Evolutionary conservation across 2,888 invertebrate species (phyloP), one percentile per base, ranked within the genome.

Genomic region (Amiota mariae): DNA sequence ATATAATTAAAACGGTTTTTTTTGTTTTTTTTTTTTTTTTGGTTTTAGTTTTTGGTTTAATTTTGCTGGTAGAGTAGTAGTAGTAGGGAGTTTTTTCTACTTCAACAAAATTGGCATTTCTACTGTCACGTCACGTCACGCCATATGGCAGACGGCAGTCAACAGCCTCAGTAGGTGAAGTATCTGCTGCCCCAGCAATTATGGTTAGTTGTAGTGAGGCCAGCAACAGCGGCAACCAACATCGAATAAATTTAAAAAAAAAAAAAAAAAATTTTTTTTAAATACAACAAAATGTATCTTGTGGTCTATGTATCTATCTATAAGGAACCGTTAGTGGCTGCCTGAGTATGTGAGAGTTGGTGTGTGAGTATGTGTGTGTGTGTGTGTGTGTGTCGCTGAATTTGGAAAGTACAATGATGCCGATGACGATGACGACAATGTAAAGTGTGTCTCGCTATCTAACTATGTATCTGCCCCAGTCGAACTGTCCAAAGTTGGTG

Each of bases 81-180:
- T 36, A 36, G 36, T 36, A 36, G 36, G 36, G 36, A 36, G 36
- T 54, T 54, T 63, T 63, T 63, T 68, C 36, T 68, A 36, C 54
- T 68, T 68, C 47, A 24, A 54, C 51, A 51, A 54, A 68, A 68
- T 68, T 68, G 67, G 67, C 54, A 36, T 68, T 68, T 54, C 48
- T 47, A 68, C 51, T 68, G 67, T 68, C 67, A 68, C 51, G 67
- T 68, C 67, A 68, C 51, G 67, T 68, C 67, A 68, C 54, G 67
- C 67, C 67, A 68, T 68, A 68, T 51, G 67, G 67, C 67, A 68
- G 67, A 13, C 67, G 20, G 59, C 70, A 61, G 73, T 8, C 70
- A 47, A 74, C 73, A 74, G 80, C 74, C 78, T 74, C 78, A 79
- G 79, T 76, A 79, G 77, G 80, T 68, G 67, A 68, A 68, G 67